Evolutionary conservation across 2,888 invertebrate genomes (phyloP), one percentile per base, ranked within the genome.

Genomic region (Spodoptera exigua): DNA sequence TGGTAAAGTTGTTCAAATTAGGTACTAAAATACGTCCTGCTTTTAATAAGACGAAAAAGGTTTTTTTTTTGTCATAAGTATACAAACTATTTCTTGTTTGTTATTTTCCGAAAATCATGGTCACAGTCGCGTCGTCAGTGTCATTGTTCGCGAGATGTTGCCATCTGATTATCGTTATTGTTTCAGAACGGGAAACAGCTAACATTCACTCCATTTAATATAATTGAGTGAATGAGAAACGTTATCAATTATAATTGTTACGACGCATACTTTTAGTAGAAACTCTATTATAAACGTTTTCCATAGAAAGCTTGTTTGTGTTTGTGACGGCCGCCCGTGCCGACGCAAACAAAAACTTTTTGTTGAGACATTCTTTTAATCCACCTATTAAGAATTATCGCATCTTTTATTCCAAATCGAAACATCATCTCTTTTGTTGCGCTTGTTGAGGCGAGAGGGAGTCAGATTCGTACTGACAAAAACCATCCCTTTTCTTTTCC

Each of bases 181-280:
- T 93, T 92, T 85, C 83, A 83, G 88, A 90, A 87, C 91, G 92
- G 92, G 90, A 91, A 93, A 89, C 88, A 82, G 85, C 83, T 82
- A 83, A 83, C 90, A 85, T 90, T 93, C 91, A 91, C 92, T 90
- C 88, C 89, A 92, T 90, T 93, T 91, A 87, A 88, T 90, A 89
- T 90, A 92, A 93, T 92, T 92, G 89, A 89, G 89, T 84, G 89
- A 90, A 89, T 88, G 90, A 89, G 92, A 90, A 91, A 88, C 86
- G 85, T 88, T 91, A 91, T 90, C 90, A 90, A 88, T 91, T 91
- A 89, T 89, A 87, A 89, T 87, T 85, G 89, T 86, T 87, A 81
- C 83, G 84, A 78, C 65, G 74, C 77, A 78, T 80, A 80, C 80
- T 76, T 82, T 80, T 80, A 83, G 78, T 80, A 82, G 79, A 82